Percentiles rank a stretch among this genome's conserved stretches.
phyloP scores from a whole-genome alignment of 2,113 vertebrate genomes.

The Proterorhinus semilunaris region DNA sequence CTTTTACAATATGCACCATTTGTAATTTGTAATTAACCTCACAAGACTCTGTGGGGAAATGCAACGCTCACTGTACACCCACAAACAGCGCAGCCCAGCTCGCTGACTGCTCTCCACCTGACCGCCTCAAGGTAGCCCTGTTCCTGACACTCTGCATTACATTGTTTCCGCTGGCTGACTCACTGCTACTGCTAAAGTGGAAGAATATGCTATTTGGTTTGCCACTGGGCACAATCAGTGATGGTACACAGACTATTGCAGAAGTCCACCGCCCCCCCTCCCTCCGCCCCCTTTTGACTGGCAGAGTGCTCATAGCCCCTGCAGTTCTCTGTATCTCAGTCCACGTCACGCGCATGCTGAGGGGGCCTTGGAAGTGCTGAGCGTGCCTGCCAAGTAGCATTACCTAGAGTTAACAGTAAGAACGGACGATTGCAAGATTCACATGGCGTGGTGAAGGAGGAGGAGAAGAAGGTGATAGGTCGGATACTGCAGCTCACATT shows the following conservation, averaged over 20 bases:
- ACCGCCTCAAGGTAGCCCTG: conserved; percentile 36
- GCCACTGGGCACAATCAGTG: conserved; percentile 42
- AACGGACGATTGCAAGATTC: conserved; percentile 40
- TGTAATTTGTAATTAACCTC: neutral
- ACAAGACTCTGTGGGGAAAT: neutral
- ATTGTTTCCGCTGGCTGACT: conserved; percentile 24
- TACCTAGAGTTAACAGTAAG: conserved; percentile 49
- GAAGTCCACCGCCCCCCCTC: conserved; percentile 5
- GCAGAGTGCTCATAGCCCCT: conserved; percentile 38
- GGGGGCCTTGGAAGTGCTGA: conserved; percentile 54
- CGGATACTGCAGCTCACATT: neutral
- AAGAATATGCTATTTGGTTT: conserved; percentile 43
- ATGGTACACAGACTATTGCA: conserved; percentile 32
- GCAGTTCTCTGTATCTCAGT: conserved; percentile 31
- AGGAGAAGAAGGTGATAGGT: conserved; percentile 14
- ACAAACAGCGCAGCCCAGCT: neutral
- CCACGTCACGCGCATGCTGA: conserved; percentile 17
- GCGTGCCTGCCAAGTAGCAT: conserved; percentile 45
- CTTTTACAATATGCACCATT: neutral
- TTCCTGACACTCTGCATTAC: conserved; percentile 23
- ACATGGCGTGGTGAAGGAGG: conserved; percentile 18
- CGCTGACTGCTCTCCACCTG: conserved; percentile 22
- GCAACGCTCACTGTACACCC: conserved; percentile 1
- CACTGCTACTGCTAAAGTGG: conserved; percentile 36
- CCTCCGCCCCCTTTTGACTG: conserved; percentile 5